A percentile compares a stretch with the other conserved stretches of the same genome.
Evolutionary conservation across 1,140 invertebrate genomes (phyloP).

Genomic region (Riptortus pedestris): DNA sequence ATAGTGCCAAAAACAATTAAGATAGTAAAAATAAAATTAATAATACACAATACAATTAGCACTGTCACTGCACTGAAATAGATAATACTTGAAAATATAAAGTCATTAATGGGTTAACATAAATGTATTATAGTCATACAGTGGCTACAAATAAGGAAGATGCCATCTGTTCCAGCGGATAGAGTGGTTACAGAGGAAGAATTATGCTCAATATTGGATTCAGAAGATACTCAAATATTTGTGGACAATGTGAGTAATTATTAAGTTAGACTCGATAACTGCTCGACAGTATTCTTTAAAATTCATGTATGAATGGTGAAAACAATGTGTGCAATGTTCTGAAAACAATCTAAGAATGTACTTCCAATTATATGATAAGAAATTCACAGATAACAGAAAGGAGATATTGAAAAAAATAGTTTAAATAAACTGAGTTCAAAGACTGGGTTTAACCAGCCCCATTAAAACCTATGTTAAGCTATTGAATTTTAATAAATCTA

Average conservation of each 20-base stretch:
- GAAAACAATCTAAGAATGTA: no score
- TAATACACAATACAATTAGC: not conserved
- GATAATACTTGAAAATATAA: not conserved
- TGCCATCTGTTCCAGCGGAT: constrained; percentile 26
- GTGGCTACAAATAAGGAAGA: constrained; percentile 19
- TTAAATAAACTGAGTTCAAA: no score
- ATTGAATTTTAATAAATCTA: no score
- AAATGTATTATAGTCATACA: constrained; percentile 24
- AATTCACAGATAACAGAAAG: no score
- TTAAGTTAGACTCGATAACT: not conserved
- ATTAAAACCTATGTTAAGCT: no score
- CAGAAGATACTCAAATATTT: constrained; percentile 23
- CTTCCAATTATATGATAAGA: no score
- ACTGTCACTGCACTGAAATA: not conserved
- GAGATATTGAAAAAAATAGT: no score
- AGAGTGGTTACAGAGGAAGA: constrained; percentile 22
- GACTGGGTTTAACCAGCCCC: no score
- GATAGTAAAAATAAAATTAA: not conserved
- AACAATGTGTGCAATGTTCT: no score
- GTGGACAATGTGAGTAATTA: constrained; percentile 24
- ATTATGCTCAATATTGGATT: constrained; percentile 11
- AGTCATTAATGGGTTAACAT: not conserved
- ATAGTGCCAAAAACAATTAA: not conserved
- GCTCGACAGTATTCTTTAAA: no score
- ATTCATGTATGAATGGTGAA: no score